Base-by-base conservation (phyloP, 2,888 invertebrate genomes). In the Metacarcinus magister region DNA sequence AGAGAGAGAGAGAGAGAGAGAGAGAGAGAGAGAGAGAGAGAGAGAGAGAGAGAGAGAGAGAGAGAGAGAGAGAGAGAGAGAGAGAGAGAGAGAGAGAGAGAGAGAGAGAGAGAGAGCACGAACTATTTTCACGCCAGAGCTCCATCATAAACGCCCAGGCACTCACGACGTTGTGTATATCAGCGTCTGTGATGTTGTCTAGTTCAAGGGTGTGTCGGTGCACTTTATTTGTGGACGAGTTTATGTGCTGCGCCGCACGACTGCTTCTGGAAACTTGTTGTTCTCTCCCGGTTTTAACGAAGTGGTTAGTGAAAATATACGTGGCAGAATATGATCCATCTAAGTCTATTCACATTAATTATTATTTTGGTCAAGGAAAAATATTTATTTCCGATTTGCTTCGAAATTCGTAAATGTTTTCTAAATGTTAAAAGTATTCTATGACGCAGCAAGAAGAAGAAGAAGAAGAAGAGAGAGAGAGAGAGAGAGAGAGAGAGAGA, bases 1-100 rank as follows among this genome's bases (percentile, higher is more conserved):
- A 44, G 44, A 89, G 89, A 89, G 89, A 89, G 89, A 89, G 89
- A 89, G 89, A 89, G 89, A 89, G 89, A 89, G 89, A 89, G 89
- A 89, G 89, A 89, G 89, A 89, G 89, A 89, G 91, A 91, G 91
- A 91, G 91, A 91, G 91, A 91, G 91, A 91, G 91, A 91, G 91
- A 91, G 91, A 91, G 91, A 91, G 91, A 91, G 91, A 91, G 91
- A 90, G 90, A 90, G 90, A 90, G 90, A 90, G 90, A 91, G 91
- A 91, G 91, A 91, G 91, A 91, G 60, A 60, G 60, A 60, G 60
- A 60, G 60, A 60, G 60, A 60, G 60, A 67, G 23, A 67, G 23
- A 67, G 67, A 67, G 23, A 67, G 23, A 67, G 46, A 91, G 46
- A 91, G 91, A 91, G 91, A 91, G 91, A 91, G 91, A 91, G 91